Evolutionary conservation across 2,797 vertebrate genomes (phyloP).

Genomic region (Sciaenops ocellatus): DNA sequence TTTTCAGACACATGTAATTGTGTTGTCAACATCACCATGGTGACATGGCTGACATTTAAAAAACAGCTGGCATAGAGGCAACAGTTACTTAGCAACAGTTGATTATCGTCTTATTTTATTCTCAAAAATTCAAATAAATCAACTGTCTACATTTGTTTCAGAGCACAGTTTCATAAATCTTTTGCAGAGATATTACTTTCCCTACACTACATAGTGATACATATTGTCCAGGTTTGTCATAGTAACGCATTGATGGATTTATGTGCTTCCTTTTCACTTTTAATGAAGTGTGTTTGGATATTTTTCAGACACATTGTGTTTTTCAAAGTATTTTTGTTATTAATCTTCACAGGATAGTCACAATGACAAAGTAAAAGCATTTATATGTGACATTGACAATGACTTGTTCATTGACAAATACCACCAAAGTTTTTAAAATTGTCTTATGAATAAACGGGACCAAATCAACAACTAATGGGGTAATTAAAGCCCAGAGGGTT

Average conservation of each 20-base stretch:
- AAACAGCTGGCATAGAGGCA: conserved; percentile 55
- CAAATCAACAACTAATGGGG: neutral
- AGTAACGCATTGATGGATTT: neutral
- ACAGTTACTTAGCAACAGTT: conserved; percentile 73
- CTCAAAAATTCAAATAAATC: neutral
- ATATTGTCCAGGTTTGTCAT: neutral
- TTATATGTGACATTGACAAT: neutral
- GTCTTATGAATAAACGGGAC: neutral
- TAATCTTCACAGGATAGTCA: too few relatives aligned
- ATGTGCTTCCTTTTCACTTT: neutral
- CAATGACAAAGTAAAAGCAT: neutral
- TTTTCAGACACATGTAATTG: conserved; percentile 23
- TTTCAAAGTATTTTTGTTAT: too few relatives aligned
- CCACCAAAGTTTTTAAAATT: neutral
- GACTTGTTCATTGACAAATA: neutral
- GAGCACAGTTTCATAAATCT: neutral
- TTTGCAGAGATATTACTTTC: neutral
- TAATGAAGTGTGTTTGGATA: neutral
- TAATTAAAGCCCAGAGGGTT: neutral
- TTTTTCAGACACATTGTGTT: neutral
- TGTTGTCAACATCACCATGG: conserved; percentile 58
- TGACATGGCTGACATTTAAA: conserved; percentile 58
- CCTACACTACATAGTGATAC: neutral
- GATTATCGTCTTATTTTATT: conserved; percentile 46
- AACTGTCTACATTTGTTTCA: conserved; percentile 10